Evolutionary conservation across 2,888 invertebrate genomes (phyloP).

Genomic region (Drosophila mimetica): DNA sequence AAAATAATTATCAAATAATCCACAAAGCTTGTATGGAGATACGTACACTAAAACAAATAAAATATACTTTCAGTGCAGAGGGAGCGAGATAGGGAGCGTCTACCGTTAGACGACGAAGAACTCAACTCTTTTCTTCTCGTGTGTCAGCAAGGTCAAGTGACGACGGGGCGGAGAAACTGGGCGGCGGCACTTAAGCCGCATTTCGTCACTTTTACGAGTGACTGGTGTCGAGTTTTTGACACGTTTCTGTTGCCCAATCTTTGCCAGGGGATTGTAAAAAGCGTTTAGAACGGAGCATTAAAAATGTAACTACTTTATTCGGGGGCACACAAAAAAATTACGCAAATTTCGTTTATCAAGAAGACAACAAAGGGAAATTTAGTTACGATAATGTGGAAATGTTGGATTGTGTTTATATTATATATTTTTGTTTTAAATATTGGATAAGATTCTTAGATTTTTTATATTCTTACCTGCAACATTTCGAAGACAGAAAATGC

Average conservation of each 20-base stretch:
- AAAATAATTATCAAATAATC: too few relatives aligned
- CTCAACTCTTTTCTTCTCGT: slow-evolving; percentile 1
- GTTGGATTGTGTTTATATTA: not conserved
- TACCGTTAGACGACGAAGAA: slow-evolving; percentile 16
- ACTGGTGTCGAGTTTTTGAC: slow-evolving; percentile 28
- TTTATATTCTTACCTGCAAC: too few relatives aligned
- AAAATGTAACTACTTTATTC: slow-evolving; percentile 14
- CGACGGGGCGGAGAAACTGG: slow-evolving; percentile 30
- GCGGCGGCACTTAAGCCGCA: slow-evolving; percentile 25
- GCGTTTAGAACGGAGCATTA: slow-evolving; percentile 11
- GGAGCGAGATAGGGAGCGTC: not conserved
- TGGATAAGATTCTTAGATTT: too few relatives aligned
- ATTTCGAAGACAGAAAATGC: too few relatives aligned
- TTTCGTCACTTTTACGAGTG: slow-evolving; percentile 28
- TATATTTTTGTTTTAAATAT: too few relatives aligned
- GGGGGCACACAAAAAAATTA: slow-evolving; percentile 5
- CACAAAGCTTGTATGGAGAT: too few relatives aligned
- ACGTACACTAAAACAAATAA: too few relatives aligned
- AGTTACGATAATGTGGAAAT: not conserved
- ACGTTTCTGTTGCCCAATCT: slow-evolving; percentile 16
- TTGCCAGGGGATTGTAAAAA: not conserved
- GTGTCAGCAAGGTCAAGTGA: slow-evolving; percentile 32
- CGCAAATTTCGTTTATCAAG: not conserved
- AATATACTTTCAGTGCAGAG: not conserved
- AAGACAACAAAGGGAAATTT: not conserved